A percentile compares a stretch with the other conserved stretches of the same genome.
Evolutionary conservation across 2,888 invertebrate genomes (phyloP).

Genomic region (Urechis unicinctus): DNA sequence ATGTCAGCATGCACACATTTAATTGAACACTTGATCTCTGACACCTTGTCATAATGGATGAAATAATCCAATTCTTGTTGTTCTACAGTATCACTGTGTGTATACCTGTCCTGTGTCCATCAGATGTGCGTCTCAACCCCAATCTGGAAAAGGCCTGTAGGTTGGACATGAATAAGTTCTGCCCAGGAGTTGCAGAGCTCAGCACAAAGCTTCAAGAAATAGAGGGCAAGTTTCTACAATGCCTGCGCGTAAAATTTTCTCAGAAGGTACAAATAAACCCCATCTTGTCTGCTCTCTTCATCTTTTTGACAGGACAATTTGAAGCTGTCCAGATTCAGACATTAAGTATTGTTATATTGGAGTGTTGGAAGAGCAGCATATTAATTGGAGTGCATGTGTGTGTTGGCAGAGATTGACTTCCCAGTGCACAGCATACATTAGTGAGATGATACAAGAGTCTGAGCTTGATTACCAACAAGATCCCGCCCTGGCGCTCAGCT

Average conservation of each 20-base stretch:
- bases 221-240: slow-evolving; percentile 77
- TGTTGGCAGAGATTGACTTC: slow-evolving; percentile 54
- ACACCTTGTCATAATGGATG: no score
- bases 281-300: not conserved
- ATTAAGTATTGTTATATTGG: no score
- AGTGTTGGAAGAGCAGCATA: no score
- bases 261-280: slow-evolving; percentile 15
- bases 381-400: not conserved
- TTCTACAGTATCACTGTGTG: no score
- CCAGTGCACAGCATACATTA: slow-evolving; percentile 77
- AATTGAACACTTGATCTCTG: no score
- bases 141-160: slow-evolving; percentile 74
- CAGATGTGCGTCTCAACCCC: slow-evolving; percentile 81
- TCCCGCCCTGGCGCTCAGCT: slow-evolving; percentile 76
- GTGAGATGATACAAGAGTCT: slow-evolving; percentile 74
- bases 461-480: slow-evolving; percentile 86
- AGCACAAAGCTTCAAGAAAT: slow-evolving; percentile 54
- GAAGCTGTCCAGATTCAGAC: no score
- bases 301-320: no score
- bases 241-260: slow-evolving; percentile 60
- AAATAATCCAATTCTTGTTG: no score
- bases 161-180: slow-evolving; percentile 72
- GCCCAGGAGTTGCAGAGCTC: slow-evolving; percentile 35
- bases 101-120: not conserved
- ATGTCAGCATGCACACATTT: no score